A percentile compares a stretch with the other conserved stretches of the same genome.
Conservation (phyloP, 2,888 invertebrate species). For the Tetranychus truncatus region DNA sequence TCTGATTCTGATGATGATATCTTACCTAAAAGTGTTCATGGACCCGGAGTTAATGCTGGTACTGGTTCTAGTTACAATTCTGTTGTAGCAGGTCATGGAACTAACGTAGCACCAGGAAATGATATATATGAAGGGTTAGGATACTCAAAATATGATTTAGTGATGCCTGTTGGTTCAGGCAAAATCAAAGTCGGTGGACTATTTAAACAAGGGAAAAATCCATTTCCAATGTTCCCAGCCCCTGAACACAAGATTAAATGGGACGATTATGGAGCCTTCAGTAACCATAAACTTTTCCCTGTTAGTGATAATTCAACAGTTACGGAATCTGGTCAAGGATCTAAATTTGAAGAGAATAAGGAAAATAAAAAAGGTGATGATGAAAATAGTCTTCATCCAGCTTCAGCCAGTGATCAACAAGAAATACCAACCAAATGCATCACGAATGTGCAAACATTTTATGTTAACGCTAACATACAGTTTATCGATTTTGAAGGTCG, state of each 20-base stretch:
- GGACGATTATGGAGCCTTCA: constrained; percentile 92
- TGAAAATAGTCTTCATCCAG: neutral
- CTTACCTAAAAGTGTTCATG: constrained; percentile 38
- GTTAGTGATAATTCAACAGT: constrained; percentile 23
- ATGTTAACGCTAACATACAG: constrained; percentile 63
- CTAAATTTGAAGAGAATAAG: constrained; percentile 26
- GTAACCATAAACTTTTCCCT: constrained; percentile 72
- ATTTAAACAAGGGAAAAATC: constrained; percentile 68
- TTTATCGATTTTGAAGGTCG: constrained; percentile 92
- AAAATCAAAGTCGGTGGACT: constrained; percentile 45
- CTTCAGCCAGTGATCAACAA: constrained; percentile 28
- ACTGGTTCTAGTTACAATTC: neutral
- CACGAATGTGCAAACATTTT: constrained; percentile 49
- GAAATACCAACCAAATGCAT: constrained; percentile 84
- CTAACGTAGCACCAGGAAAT: constrained; percentile 30
- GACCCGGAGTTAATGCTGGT: neutral
- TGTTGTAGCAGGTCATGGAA: neutral
- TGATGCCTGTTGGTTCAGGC: constrained; percentile 34
- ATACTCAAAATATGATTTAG: constrained; percentile 47
- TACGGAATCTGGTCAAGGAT: constrained; percentile 6
- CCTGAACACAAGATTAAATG: constrained; percentile 66
- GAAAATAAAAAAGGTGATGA: constrained; percentile 23
- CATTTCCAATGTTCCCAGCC: constrained; percentile 90
- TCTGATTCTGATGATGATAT: constrained; percentile 48
- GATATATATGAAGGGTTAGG: neutral